These are phyloP conservation scores for Elgaria multicarinata DNA, from an alignment of 2,113 vertebrate species.

Conservation along the genomic window DNA sequence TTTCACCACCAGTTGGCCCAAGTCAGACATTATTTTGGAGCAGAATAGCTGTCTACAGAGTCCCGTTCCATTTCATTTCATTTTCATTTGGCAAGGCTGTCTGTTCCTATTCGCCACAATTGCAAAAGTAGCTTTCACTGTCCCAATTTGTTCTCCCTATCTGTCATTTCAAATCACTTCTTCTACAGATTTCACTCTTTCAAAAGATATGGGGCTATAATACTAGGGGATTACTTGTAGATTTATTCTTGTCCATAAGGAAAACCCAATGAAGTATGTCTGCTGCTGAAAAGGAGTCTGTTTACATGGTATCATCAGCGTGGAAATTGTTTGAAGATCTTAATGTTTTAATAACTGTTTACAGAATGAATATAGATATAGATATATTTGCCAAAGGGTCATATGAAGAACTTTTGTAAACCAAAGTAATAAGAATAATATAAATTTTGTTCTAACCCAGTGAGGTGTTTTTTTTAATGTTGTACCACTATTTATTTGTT, in stretches of 20 bases:
- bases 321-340: constrained; percentile 56
- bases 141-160: background rate
- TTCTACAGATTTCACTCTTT: constrained; percentile 20
- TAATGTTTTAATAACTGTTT: constrained; percentile 69
- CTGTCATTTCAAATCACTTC: background rate
- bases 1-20: background rate
- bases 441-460: constrained; percentile 63
- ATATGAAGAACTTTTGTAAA: constrained; percentile 70
- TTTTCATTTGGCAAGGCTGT: constrained; percentile 1
- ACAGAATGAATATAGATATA: constrained; percentile 64
- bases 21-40: background rate
- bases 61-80: constrained; percentile 30
- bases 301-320: constrained; percentile 68
- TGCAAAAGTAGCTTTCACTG: background rate
- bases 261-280: constrained; percentile 14
- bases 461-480: constrained; percentile 40
- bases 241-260: constrained; percentile 12
- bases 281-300: constrained; percentile 64
- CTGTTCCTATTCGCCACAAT: constrained; percentile 7
- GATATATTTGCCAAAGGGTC: constrained; percentile 55
- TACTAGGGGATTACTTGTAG: constrained; percentile 24
- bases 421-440: constrained; percentile 54
- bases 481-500: constrained; percentile 70
- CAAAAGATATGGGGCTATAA: constrained; percentile 32
- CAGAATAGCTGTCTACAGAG: background rate